Percentiles rank a stretch among this genome's conserved stretches.
Evolutionary conservation across 2,888 invertebrate genomes (phyloP).

Genomic region (Entomobrya multifasciata): DNA sequence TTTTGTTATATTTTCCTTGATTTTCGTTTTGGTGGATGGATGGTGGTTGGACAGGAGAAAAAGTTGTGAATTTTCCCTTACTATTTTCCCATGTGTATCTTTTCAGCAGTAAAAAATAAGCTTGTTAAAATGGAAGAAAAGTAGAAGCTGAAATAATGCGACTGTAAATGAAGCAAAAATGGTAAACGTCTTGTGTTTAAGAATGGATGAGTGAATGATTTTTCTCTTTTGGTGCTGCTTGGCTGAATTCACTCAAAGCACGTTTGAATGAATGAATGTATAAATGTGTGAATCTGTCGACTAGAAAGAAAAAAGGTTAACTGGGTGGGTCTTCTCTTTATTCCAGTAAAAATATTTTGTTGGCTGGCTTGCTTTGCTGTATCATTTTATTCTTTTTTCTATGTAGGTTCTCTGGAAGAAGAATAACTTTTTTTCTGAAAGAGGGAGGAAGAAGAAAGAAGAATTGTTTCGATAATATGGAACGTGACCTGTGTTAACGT

Average conservation of each 20-base stretch:
- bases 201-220: constrained; percentile 28
- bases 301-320: too few species aligned
- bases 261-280: background rate
- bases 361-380: background rate
- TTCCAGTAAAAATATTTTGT: too few species aligned
- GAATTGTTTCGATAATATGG: constrained; percentile 74
- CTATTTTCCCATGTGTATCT: too few species aligned
- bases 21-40: too few species aligned
- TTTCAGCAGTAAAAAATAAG: background rate
- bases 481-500: constrained; percentile 76
- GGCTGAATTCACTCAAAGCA: background rate
- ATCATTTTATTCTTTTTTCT: background rate
- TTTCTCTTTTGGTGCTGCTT: background rate
- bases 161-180: constrained; percentile 23
- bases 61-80: background rate
- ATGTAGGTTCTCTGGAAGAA: too few species aligned
- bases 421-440: constrained; percentile 17
- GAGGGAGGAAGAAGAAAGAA: constrained; percentile 15
- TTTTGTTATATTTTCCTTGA: too few species aligned
- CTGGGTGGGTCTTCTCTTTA: too few species aligned
- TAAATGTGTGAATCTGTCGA: background rate
- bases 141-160: background rate
- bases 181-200: constrained; percentile 8
- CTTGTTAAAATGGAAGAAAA: constrained; percentile 27
- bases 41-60: background rate